These are phyloP conservation scores for Steinernema hermaphroditum DNA, from an alignment of 2,888 invertebrate species.

Conservation along the genomic window DNA sequence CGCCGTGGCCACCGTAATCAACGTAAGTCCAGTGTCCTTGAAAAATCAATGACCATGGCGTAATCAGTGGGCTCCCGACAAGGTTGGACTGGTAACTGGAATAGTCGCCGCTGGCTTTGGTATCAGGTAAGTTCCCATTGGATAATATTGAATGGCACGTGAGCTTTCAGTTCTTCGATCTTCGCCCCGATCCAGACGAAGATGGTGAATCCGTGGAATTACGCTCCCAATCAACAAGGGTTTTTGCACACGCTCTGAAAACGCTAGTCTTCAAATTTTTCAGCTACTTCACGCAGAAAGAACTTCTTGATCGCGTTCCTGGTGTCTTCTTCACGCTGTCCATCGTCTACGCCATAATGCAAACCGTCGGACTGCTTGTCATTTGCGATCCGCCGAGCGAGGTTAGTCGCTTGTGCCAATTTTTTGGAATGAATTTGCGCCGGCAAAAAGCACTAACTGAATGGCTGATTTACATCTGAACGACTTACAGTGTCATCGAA, in stretches of 20 bases:
- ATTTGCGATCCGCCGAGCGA: slow-evolving; percentile 63
- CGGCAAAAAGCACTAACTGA: background rate
- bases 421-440: background rate
- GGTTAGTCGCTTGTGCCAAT: slow-evolving; percentile 42
- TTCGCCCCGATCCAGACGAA: slow-evolving; percentile 65
- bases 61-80: slow-evolving; percentile 62
- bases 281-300: slow-evolving; percentile 53
- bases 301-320: slow-evolving; percentile 55
- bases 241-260: slow-evolving; percentile 32
- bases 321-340: slow-evolving; percentile 53
- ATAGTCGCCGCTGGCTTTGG: slow-evolving; percentile 66
- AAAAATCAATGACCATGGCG: background rate
- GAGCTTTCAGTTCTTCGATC: slow-evolving; percentile 58
- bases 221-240: slow-evolving; percentile 60
- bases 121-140: slow-evolving; percentile 36
- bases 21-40: slow-evolving; percentile 45
- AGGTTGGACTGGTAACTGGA: slow-evolving; percentile 62
- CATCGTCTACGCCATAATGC: slow-evolving; percentile 60
- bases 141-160: background rate
- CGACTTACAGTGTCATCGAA: slow-evolving; percentile 17
- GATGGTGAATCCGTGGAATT: slow-evolving; percentile 60
- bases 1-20: slow-evolving; percentile 62
- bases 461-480: background rate
- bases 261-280: slow-evolving; percentile 17
- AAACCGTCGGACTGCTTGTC: slow-evolving; percentile 59